Conservation (phyloP, 2,888 invertebrate genomes). For the Gerosis bhagava region DNA sequence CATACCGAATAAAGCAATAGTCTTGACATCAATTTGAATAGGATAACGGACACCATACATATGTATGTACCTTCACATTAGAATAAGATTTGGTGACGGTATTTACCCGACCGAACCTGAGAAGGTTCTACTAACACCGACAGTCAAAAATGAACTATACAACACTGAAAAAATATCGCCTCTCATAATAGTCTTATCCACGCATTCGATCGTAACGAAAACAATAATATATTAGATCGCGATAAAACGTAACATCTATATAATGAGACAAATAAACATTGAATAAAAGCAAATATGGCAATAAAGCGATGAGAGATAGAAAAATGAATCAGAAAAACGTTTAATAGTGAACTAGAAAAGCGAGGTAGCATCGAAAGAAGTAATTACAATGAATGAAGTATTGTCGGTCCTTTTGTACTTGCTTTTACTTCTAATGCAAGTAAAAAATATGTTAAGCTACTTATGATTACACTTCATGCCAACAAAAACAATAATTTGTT, state of each 20-base stretch:
- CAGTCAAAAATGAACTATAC: too few species aligned
- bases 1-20: too few species aligned
- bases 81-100: too few species aligned
- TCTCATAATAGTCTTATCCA: slow-evolving; percentile 3
- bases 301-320: slow-evolving; percentile 10
- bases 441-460: slow-evolving; percentile 23
- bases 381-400: slow-evolving; percentile 23
- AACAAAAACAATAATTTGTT: slow-evolving; percentile 25
- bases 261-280: slow-evolving; percentile 23
- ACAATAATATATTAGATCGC: slow-evolving; percentile 13
- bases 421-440: slow-evolving; percentile 10
- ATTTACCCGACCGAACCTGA: too few species aligned
- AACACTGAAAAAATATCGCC: slow-evolving; percentile 33
- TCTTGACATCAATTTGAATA: too few species aligned
- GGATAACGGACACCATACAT: too few species aligned
- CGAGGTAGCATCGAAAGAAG: slow-evolving; percentile 6
- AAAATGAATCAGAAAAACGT: slow-evolving; percentile 5
- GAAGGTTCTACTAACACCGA: too few species aligned
- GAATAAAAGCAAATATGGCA: slow-evolving; percentile 18
- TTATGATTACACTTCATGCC: slow-evolving; percentile 18
- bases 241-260: slow-evolving; percentile 19
- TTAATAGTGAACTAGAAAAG: slow-evolving; percentile 10
- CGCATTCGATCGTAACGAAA: slow-evolving; percentile 6
- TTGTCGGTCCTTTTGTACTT: slow-evolving; percentile 21
- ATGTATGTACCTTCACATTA: too few species aligned